phyloP scores from a whole-genome alignment of 1,140 invertebrate species.

The Penaeus indicus region DNA sequence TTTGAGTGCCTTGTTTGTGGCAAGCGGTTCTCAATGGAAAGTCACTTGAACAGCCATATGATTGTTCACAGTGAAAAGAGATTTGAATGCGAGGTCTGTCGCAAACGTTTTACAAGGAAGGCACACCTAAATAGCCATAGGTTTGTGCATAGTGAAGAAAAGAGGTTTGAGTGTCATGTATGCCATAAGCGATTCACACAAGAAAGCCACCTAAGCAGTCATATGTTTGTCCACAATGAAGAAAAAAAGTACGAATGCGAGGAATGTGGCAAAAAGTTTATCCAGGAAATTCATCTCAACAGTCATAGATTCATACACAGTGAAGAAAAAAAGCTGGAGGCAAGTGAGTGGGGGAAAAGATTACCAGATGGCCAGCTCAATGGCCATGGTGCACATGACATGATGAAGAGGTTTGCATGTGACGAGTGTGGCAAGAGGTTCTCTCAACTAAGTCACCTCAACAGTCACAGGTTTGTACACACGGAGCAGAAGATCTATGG shows the following conservation, averaged over 20 bases:
- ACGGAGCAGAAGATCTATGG: conserved; percentile 48
- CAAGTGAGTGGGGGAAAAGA: not conserved
- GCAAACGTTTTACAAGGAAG: conserved; percentile 68
- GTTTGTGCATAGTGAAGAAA: conserved; percentile 56
- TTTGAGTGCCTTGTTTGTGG: conserved; percentile 69
- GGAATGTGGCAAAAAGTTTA: conserved; percentile 45
- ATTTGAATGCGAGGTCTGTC: conserved; percentile 69
- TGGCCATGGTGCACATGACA: not conserved
- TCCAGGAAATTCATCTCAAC: conserved; percentile 48
- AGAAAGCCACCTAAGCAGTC: conserved; percentile 51
- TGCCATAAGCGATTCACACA: conserved; percentile 48
- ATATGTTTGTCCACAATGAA: conserved; percentile 49
- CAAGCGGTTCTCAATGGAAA: conserved; percentile 69
- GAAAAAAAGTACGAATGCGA: conserved; percentile 52
- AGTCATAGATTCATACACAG: conserved; percentile 52
- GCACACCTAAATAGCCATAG: conserved; percentile 68
- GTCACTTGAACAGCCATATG: conserved; percentile 68
- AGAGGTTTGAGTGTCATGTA: conserved; percentile 46
- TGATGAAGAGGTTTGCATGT: conserved; percentile 43
- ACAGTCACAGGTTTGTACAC: conserved; percentile 52
- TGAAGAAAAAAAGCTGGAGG: conserved; percentile 38
- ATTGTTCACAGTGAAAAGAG: conserved; percentile 68
- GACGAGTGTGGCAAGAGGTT: conserved; percentile 52
- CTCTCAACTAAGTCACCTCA: conserved; percentile 40
- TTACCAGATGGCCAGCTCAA: conserved; percentile 8